Base-by-base conservation (phyloP, 2,888 invertebrate species). In the Limnephilus lunatus region DNA sequence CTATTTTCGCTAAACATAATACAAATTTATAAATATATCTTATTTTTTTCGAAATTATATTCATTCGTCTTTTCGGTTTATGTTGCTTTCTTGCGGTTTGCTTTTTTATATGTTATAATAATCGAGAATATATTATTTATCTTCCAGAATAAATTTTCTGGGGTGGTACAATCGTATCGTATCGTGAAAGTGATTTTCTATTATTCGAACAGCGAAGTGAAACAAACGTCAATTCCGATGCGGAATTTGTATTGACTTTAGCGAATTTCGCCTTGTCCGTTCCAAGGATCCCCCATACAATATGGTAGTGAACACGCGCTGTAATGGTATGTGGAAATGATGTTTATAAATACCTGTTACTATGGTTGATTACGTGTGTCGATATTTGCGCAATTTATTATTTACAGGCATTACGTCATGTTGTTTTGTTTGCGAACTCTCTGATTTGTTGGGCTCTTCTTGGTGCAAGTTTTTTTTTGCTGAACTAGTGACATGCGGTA, bases 301-400 rank as follows among this genome's bases (percentile, higher is more conserved):
- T 25, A 86, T 86, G 86, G 86, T 86, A 15, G 86, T 86, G 44
- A 86, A 86, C 30, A 44, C 44, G n/a, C 86, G 86, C 35, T 48
- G 86, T 44, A 68, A 68, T 68, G 86, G 86, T 86, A 86, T 44
- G 86, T 86, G 12, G 35, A 25, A 68, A 68, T 68, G 68, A 68
- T 68, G 68, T 25, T 68, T 68, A 25, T 68, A 68, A 68, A 68
- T 68, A 7, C 9, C 68, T n/a, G 9, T n/a, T 25, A 68, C 68
- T 83, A 35, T 25, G 19, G 19, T 32, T 15, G 68, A 39, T 83
- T 35, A 83, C 83, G 32, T 86, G 86, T 86, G 30, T 44, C 30
- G 86, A 30, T 30, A 86, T 39, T 35, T 86, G 86, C 86, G 86
- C 86, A 86, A 86, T 86, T 86, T 86, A n/a, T 86, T 44, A 86